Percentiles rank a stretch among this genome's conserved stretches.
Conservation (phyloP, 2,113 vertebrate genomes). For the Rhinopithecus roxellana region DNA sequence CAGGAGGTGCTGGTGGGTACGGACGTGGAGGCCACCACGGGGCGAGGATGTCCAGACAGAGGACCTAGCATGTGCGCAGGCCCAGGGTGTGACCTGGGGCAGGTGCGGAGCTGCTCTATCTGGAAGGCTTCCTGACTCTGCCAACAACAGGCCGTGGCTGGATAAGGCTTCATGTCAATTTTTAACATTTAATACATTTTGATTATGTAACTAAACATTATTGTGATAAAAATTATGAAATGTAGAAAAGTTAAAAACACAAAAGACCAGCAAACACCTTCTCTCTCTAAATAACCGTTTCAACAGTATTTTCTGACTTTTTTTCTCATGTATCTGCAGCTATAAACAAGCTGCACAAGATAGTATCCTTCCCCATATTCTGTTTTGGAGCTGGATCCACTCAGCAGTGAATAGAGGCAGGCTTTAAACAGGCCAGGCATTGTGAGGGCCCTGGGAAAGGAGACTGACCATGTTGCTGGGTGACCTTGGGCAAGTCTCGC, state of each 20-base stretch:
- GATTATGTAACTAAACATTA: not conserved
- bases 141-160: not conserved
- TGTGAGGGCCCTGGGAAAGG: too few relatives aligned
- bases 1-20: not conserved
- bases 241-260: not conserved
- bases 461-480: not conserved
- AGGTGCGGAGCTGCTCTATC: not conserved
- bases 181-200: not conserved
- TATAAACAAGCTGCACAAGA: not conserved
- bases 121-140: not conserved
- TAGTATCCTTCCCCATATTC: not conserved
- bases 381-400: not conserved
- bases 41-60: not conserved
- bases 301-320: not conserved
- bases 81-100: not conserved
- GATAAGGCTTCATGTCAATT: not conserved
- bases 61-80: not conserved
- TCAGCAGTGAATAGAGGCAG: not conserved
- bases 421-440: not conserved
- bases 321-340: not conserved
- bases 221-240: not conserved
- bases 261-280: not conserved
- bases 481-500: not conserved
- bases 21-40: accelerated
- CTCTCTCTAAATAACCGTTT: not conserved